A percentile compares a stretch with the other conserved stretches of the same genome.
These are phyloP conservation scores for Agrilus mali DNA, from an alignment of 2,888 invertebrate species.

Conservation along the genomic window DNA sequence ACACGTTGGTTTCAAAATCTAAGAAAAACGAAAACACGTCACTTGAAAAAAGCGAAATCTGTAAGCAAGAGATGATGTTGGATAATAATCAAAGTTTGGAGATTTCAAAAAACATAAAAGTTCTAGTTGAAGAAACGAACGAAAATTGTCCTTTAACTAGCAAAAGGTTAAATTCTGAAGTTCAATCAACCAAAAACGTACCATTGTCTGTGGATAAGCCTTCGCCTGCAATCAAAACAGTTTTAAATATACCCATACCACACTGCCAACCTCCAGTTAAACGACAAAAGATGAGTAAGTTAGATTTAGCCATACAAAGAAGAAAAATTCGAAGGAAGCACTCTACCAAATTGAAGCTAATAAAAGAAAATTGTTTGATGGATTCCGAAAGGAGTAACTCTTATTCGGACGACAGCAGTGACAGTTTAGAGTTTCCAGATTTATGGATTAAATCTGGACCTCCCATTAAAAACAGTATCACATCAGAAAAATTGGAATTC, in stretches of 20 bases:
- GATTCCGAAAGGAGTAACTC: conserved; percentile 31
- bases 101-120: not conserved
- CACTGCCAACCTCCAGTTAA: conserved; percentile 21
- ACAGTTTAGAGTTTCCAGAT: conserved; percentile 33
- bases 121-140: too few species aligned
- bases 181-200: too few species aligned
- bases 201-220: too few species aligned
- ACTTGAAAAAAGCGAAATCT: too few species aligned
- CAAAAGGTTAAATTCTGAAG: too few species aligned
- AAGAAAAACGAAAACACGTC: too few species aligned
- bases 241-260: conserved; percentile 29
- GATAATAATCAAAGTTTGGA: conserved; percentile 3
- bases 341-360: conserved; percentile 4
- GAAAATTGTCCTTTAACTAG: too few species aligned
- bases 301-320: conserved; percentile 30
- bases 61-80: too few species aligned
- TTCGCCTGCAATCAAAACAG: conserved; percentile 14
- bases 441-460: conserved; percentile 44
- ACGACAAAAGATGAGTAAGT: conserved; percentile 30
- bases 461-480: conserved; percentile 37
- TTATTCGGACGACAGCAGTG: conserved; percentile 36
- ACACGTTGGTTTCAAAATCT: too few species aligned
- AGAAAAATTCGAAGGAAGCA: conserved; percentile 21
- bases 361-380: conserved; percentile 5
- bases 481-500: conserved; percentile 44